These are phyloP conservation scores for Ectemnius cavifrons DNA, from an alignment of 2,888 invertebrate genomes.

Conservation along the genomic window DNA sequence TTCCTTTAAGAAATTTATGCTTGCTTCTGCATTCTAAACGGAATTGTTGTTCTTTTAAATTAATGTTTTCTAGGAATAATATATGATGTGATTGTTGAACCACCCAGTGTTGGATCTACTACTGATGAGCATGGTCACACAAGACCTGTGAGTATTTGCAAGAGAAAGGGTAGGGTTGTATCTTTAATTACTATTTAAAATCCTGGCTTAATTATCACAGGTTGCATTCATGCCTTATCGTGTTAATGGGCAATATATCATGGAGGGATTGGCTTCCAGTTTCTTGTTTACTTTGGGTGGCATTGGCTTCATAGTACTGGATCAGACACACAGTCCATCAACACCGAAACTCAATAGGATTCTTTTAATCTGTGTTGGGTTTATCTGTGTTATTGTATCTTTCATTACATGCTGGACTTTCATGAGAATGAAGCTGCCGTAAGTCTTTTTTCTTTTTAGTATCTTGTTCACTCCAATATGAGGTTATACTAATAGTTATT, in stretches of 20 bases:
- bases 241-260: slow-evolving; percentile 99
- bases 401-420: slow-evolving; percentile 98
- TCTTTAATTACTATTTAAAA: slow-evolving; percentile 11
- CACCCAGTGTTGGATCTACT: slow-evolving; percentile 97
- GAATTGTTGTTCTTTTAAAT: neutral
- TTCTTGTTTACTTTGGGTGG: slow-evolving; percentile 98
- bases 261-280: slow-evolving; percentile 98
- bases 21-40: neutral
- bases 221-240: slow-evolving; percentile 99
- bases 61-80: slow-evolving; percentile 89
- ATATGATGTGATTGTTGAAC: slow-evolving; percentile 99
- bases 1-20: neutral
- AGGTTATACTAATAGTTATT: slow-evolving; percentile 13
- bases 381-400: slow-evolving; percentile 94
- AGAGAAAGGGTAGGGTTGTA: neutral
- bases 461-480: slow-evolving; percentile 17
- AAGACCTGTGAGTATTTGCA: slow-evolving; percentile 85
- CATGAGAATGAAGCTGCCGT: slow-evolving; percentile 98
- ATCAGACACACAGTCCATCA: slow-evolving; percentile 94
- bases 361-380: slow-evolving; percentile 93
- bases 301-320: slow-evolving; percentile 96
- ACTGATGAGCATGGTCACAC: slow-evolving; percentile 99
- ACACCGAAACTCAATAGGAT: slow-evolving; percentile 95
- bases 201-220: slow-evolving; percentile 76
- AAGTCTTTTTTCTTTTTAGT: slow-evolving; percentile 65